Evolutionary conservation across 64 coral and sea anemone genomes (phyloP).

Genomic region (Exaiptasia diaphana): DNA sequence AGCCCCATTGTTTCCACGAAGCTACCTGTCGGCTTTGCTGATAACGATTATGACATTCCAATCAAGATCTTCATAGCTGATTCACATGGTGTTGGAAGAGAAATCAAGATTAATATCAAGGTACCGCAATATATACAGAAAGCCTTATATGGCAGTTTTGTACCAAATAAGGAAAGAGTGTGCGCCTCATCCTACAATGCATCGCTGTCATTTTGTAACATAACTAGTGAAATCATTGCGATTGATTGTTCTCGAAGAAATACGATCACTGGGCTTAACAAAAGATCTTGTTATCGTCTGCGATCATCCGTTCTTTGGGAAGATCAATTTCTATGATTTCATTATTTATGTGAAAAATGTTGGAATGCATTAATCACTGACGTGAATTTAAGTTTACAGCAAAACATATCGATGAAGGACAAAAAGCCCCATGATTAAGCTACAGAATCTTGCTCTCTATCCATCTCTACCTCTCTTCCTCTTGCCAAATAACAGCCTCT

Average conservation of each 20-base stretch:
- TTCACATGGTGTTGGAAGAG: slow-evolving; percentile 10
- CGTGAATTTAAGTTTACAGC: no score
- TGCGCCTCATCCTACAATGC: no score
- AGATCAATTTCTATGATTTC: not conserved
- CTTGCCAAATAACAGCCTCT: no score
- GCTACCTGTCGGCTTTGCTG: slow-evolving; percentile 23
- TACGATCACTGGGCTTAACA: no score
- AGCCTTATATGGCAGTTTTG: not conserved
- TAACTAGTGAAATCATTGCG: not conserved
- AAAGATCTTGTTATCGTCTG: no score
- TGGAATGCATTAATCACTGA: no score
- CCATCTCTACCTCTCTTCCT: no score
- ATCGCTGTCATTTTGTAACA: not conserved
- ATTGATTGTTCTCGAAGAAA: not conserved
- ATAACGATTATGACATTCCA: slow-evolving; percentile 8
- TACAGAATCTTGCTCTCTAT: no score
- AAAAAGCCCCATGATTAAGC: no score
- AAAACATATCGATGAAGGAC: no score
- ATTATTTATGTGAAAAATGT: slow-evolving; percentile 8
- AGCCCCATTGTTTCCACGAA: not conserved
- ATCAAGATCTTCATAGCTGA: slow-evolving; percentile 35
- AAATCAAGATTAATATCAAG: slow-evolving; percentile 19
- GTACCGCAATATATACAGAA: not conserved
- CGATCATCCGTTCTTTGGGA: not conserved
- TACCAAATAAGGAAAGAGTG: not conserved